phyloP scores from a whole-genome alignment of 2,888 invertebrate genomes.

The Rotaria macrura region DNA sequence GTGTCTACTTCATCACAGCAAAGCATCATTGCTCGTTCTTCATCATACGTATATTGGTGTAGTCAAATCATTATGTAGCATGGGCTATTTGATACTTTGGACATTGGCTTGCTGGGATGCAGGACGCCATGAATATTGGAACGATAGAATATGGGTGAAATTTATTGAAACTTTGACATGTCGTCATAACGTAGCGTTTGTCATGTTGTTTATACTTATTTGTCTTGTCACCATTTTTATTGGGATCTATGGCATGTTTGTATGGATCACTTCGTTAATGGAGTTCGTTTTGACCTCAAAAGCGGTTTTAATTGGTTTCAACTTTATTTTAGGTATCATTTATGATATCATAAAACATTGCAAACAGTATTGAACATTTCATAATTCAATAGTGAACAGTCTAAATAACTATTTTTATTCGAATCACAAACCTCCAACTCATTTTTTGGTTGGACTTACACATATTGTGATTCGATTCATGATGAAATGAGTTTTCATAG shows the following conservation, averaged over 20 bases:
- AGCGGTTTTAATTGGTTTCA: not conserved
- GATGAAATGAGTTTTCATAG: too few species aligned
- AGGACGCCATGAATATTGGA: not conserved
- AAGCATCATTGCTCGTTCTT: not conserved
- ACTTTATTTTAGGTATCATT: not conserved
- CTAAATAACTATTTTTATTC: too few species aligned
- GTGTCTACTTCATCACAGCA: not conserved
- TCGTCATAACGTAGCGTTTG: not conserved
- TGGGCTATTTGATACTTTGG: not conserved
- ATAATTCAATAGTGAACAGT: too few species aligned
- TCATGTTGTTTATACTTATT: not conserved
- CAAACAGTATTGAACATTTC: not conserved
- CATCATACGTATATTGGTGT: slow-evolving; percentile 10
- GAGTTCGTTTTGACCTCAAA: not conserved
- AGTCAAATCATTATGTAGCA: not conserved
- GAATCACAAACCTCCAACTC: too few species aligned
- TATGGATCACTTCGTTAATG: not conserved
- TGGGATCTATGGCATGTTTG: not conserved
- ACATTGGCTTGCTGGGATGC: slow-evolving; percentile 1
- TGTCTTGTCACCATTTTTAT: not conserved
- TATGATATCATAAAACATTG: not conserved
- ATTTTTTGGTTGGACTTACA: too few species aligned
- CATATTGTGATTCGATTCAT: too few species aligned
- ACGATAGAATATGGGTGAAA: not conserved
- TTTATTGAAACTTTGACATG: not conserved